Evolutionary conservation across 1,140 invertebrate genomes (phyloP).

Genomic region (Apis florea): DNA sequence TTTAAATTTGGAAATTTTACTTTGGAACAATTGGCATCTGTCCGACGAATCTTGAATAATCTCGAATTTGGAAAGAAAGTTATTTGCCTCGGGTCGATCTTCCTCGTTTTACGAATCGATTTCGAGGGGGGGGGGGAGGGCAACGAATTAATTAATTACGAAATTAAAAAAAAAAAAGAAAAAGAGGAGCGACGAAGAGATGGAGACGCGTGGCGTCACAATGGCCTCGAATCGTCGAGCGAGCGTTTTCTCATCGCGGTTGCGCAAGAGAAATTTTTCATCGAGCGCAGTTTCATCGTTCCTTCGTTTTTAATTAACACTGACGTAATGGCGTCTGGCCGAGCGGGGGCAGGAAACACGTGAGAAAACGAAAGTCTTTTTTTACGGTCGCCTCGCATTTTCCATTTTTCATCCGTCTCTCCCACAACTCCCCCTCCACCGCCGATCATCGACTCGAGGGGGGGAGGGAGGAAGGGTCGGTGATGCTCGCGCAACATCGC

Average conservation of each 20-base stretch:
- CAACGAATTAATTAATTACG: no score
- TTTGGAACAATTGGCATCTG: no score
- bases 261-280: conserved; percentile 54
- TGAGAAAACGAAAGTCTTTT: conserved; percentile 62
- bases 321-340: conserved; percentile 47
- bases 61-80: no score
- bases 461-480: no score
- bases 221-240: conserved; percentile 7
- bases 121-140: no score
- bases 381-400: neutral
- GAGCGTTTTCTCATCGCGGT: conserved; percentile 44
- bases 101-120: no score
- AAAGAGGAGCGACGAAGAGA: neutral
- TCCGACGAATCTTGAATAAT: no score
- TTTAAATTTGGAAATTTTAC: no score
- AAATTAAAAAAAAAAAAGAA: no score
- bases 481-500: no score
- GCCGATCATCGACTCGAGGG: conserved; percentile 6
- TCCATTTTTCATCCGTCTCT: neutral
- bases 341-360: neutral
- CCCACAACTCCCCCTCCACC: neutral
- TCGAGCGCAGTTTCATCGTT: conserved; percentile 42
- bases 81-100: no score
- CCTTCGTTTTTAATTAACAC: conserved; percentile 43
- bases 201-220: neutral